Conservation (phyloP, 1,140 invertebrate genomes). For the Tetramorium parvispinum region DNA sequence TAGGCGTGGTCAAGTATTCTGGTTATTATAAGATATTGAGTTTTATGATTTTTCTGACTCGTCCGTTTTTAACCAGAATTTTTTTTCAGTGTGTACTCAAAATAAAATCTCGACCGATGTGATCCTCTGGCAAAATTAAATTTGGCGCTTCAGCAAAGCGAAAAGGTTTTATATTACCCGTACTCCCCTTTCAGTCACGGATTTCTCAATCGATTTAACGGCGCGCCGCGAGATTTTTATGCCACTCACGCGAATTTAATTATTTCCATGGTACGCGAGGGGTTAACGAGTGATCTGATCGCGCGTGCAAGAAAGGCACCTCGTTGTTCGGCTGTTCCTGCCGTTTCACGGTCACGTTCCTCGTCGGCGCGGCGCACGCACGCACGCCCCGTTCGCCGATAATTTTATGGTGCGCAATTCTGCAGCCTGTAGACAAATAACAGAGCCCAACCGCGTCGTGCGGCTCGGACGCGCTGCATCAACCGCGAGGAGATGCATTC, state of each 20-base stretch:
- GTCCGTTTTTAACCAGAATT: too few species aligned
- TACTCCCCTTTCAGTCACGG: not conserved
- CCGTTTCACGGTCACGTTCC: conserved; percentile 65
- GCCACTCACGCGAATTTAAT: conserved; percentile 58
- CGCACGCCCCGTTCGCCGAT: conserved; percentile 60
- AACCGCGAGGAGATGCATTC: conserved; percentile 30
- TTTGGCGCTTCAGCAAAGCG: not conserved
- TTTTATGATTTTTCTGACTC: too few species aligned
- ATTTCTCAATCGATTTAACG: conserved; percentile 29
- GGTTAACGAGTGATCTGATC: conserved; percentile 57
- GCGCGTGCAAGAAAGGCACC: conserved; percentile 43
- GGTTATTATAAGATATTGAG: too few species aligned
- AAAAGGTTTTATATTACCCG: not conserved
- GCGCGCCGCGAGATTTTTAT: conserved; percentile 28
- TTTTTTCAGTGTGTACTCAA: too few species aligned
- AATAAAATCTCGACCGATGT: not conserved
- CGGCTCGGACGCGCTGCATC: not conserved
- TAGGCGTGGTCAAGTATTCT: too few species aligned
- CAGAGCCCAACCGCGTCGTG: conserved; percentile 55
- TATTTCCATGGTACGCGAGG: conserved; percentile 26
- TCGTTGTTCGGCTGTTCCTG: conserved; percentile 54
- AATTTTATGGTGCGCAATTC: conserved; percentile 70
- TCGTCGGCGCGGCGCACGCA: conserved; percentile 45
- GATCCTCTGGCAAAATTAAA: not conserved
- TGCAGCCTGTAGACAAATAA: conserved; percentile 68